Evolutionary conservation across 2,113 vertebrate species (phyloP), one percentile per base, ranked within the genome.

Genomic region (Solea solea): DNA sequence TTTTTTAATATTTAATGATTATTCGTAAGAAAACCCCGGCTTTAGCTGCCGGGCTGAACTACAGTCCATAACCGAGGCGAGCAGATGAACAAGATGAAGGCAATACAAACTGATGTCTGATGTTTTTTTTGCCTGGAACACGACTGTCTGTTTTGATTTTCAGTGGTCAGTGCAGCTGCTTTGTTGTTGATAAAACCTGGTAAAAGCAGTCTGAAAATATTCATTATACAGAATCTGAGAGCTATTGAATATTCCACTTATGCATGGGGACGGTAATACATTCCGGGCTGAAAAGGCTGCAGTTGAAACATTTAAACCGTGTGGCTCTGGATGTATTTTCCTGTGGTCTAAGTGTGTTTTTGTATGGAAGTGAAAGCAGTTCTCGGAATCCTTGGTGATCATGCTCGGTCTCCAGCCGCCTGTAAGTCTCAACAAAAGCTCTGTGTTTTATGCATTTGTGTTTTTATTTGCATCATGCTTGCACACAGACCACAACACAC

Each of bases 361-460:
- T 72, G 34, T 57, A 15, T 45, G 28, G 46, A 40, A 40, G 13
- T 57, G 53, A 46, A 75, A 49, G 12, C 73, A 28, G 13, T 60
- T 56, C 58, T 15, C 69, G 9, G 76, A 65, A 72, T 76, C 78
- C 66, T 76, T 65, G 79, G 80, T 57, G 70, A 81, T 81, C 68
- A 73, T 66, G 53, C 84, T 79, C 86, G 83, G 67, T 85, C 53
- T 72, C 44, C 57, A 49, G n/a, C 41, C 79, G n/a, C 41, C 79
- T 2, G 53, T 85, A 80, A 86, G 88, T 87, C 74, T 69, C 34
- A 28, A 76, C 73, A 86, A 73, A 83, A 83, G 73, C 73, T 61
- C 54, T 64, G 5, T 34, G 21, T n/a, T 55, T 59, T 64, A 25
- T 66, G 21, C 44, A 14, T 39, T 44, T 63, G 4, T 41, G 25